phyloP scores from a whole-genome alignment of 2,888 invertebrate species.

The Aplocera efformata region DNA sequence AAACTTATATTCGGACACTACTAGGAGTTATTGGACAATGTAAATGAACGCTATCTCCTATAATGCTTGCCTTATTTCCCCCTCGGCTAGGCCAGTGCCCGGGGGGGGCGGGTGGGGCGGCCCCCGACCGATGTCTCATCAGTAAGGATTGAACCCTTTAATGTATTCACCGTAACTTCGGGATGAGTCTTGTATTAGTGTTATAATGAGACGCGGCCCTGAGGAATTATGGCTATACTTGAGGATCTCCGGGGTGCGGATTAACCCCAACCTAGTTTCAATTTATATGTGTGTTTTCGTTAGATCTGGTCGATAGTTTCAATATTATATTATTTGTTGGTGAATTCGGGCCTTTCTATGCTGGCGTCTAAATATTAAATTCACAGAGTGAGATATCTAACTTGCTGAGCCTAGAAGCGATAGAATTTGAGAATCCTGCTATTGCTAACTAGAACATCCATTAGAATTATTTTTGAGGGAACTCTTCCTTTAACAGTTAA shows the following conservation, averaged over 20 bases:
- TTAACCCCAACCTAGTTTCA: slow-evolving; percentile 74
- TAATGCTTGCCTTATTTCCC: slow-evolving; percentile 78
- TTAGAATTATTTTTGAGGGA: too few species aligned
- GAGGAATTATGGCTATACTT: slow-evolving; percentile 78
- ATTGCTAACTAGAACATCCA: too few species aligned
- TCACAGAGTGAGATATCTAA: too few species aligned
- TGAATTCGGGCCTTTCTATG: slow-evolving; percentile 25
- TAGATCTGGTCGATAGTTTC: slow-evolving; percentile 48
- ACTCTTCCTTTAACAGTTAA: too few species aligned
- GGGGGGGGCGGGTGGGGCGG: slow-evolving; percentile 54
- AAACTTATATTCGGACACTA: slow-evolving; percentile 80
- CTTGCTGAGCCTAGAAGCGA: too few species aligned
- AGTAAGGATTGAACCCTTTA: slow-evolving; percentile 81
- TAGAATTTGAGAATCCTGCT: too few species aligned
- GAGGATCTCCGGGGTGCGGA: slow-evolving; percentile 63
- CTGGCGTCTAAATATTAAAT: slow-evolving; percentile 1
- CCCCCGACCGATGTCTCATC: slow-evolving; percentile 77
- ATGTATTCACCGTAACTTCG: slow-evolving; percentile 80
- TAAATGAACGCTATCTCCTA: slow-evolving; percentile 81
- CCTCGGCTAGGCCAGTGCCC: slow-evolving; percentile 65
- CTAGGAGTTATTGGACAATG: slow-evolving; percentile 81
- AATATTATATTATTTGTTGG: slow-evolving; percentile 33
- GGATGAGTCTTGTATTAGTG: slow-evolving; percentile 81
- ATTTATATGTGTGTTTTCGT: slow-evolving; percentile 66
- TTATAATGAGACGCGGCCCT: slow-evolving; percentile 80